Percentiles rank a stretch among this genome's conserved stretches.
phyloP scores from a whole-genome alignment of 2,888 invertebrate genomes.

The Cephus pygmeus region DNA sequence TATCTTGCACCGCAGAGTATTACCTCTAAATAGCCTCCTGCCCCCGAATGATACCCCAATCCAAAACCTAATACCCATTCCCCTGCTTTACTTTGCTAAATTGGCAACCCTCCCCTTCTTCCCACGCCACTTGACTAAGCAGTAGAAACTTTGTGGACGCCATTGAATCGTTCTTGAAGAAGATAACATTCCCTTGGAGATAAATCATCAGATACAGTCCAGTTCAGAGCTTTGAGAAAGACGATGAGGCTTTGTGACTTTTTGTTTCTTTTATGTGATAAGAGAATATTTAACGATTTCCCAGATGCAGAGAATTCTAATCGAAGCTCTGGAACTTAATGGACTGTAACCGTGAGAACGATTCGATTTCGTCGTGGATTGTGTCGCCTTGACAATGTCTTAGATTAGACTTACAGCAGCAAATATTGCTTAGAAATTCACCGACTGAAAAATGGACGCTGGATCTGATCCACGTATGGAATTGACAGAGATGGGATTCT shows the following conservation, averaged over 20 bases:
- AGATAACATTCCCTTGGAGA: background rate
- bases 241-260: background rate
- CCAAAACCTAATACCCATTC: background rate
- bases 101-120: background rate
- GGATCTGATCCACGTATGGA: background rate
- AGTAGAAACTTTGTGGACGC: background rate
- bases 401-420: constrained; percentile 1
- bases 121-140: background rate
- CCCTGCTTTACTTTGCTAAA: background rate
- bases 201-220: background rate
- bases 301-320: background rate
- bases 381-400: background rate
- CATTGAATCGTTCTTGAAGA: background rate
- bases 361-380: background rate
- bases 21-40: background rate
- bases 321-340: background rate
- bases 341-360: background rate
- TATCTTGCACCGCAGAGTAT: constrained; percentile 2
- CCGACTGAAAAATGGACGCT: constrained; percentile 5
- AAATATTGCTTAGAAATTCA: constrained; percentile 14
- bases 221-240: background rate
- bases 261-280: background rate
- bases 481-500: background rate
- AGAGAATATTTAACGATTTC: background rate
- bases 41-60: background rate